phyloP scores from a whole-genome alignment of 2,797 vertebrate genomes.

The Poecilia velifera region DNA sequence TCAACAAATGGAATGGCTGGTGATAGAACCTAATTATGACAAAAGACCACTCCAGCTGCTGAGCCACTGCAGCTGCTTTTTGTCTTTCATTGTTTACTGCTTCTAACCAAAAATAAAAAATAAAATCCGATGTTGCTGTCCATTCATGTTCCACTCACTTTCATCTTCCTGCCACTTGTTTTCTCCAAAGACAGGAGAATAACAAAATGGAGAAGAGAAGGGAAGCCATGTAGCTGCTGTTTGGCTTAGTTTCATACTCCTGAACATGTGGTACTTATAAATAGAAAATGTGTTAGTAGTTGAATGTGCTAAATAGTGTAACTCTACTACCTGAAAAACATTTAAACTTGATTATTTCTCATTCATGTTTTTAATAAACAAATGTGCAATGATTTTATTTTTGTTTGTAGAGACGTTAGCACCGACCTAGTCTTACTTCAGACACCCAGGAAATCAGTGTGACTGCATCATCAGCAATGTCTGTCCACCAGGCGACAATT shows the following conservation, averaged over 20 bases:
- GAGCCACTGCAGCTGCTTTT: neutral
- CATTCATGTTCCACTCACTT: neutral
- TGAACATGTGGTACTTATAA: neutral
- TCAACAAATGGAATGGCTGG: neutral
- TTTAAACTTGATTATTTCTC: neutral
- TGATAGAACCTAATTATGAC: neutral
- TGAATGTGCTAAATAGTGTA: neutral
- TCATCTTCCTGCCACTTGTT: neutral
- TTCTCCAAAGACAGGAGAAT: neutral
- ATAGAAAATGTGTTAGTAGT: neutral
- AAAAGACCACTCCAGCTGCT: neutral
- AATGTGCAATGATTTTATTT: neutral
- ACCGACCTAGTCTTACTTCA: neutral
- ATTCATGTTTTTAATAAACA: no score
- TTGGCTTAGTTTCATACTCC: neutral
- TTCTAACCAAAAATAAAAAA: neutral
- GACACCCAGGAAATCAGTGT: neutral
- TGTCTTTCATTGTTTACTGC: neutral
- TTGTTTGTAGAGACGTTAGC: neutral
- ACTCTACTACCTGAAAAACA: neutral
- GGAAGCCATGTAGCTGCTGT: neutral
- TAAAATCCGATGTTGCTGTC: neutral
- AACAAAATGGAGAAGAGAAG: neutral
- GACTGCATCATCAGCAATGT: neutral
- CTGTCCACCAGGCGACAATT: neutral